Evolutionary conservation across 2,113 vertebrate species (phyloP).

Genomic region (Neotragus moschatus): DNA sequence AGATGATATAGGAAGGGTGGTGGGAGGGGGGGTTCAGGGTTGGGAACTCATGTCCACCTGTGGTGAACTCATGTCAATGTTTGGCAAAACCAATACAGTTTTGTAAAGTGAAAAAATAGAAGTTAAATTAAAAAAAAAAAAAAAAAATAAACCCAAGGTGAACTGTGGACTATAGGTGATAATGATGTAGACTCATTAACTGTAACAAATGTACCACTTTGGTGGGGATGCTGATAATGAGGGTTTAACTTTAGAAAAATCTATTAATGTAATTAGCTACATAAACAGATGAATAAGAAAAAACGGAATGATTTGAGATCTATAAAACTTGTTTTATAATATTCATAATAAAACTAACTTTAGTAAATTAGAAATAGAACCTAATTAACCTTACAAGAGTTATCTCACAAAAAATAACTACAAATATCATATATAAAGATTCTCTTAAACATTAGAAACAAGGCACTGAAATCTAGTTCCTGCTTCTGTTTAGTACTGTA

Average conservation of each 20-base stretch:
- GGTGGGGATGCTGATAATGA: neutral
- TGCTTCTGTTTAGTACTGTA: neutral
- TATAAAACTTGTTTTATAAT: neutral
- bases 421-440: neutral
- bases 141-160: neutral
- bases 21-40: too few relatives aligned
- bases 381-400: neutral
- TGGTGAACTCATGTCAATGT: too few relatives aligned
- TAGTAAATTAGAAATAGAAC: neutral
- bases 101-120: too few relatives aligned
- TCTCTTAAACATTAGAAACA: neutral
- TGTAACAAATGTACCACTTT: neutral
- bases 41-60: too few relatives aligned
- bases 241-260: neutral
- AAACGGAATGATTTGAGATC: neutral
- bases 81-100: too few relatives aligned
- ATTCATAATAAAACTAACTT: neutral
- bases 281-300: neutral
- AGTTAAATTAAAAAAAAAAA: too few relatives aligned
- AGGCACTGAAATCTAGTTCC: neutral
- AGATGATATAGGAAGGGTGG: too few relatives aligned
- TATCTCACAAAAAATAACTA: neutral
- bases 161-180: neutral
- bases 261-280: neutral
- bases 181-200: neutral